Evolutionary conservation across 1,140 invertebrate species (phyloP), one percentile per base, ranked within the genome.

Genomic region (Drosophila ananassae): DNA sequence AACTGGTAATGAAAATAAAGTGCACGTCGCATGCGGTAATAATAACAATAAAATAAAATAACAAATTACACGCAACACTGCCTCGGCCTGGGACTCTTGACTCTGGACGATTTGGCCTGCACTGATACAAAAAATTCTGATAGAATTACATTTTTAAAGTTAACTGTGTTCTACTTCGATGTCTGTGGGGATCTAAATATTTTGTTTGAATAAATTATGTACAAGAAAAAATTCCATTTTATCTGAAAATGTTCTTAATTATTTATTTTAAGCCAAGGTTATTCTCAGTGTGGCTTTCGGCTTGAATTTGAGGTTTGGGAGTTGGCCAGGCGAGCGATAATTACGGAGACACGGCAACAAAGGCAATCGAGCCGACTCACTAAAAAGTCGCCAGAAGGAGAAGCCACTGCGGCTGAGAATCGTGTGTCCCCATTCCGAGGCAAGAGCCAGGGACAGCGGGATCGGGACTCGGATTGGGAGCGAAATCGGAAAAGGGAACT

Each of bases 31-130:
- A 89, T 89, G 83, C 73, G 83, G 85, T 89, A 89, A 89, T 85
- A 89, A 90, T 90, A 90, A 90, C 87, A 90, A 90, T 90, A 90
- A 90, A 90, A 90, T 90, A 90, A 90, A 90, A 90, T 90, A 90
- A 90, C 87, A 90, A 90, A 90, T 90, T 90, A 90, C 85, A 90
- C 87, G 87, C 87, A 90, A 90, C 87, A 90, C 81, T 90, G 87
- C 66, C 44, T 56, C 24, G 63, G 64, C 39, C 54, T 58, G 62
- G 32, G 59, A 66, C 41, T 61, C 50, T 73, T 41, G 13, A 37
- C 61, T 44, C 37, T 21, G 37, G 12, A 60, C 60, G 22, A 68
- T 60, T 17, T 53, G 48, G 39, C 12, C 64, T 51, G 47, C 63
- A 63, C 64, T 69, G 66, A n/a, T 17, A 54, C 32, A 67, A 62